Base-by-base conservation (phyloP, 2,797 vertebrate species). In the Telmatherina bonti region DNA sequence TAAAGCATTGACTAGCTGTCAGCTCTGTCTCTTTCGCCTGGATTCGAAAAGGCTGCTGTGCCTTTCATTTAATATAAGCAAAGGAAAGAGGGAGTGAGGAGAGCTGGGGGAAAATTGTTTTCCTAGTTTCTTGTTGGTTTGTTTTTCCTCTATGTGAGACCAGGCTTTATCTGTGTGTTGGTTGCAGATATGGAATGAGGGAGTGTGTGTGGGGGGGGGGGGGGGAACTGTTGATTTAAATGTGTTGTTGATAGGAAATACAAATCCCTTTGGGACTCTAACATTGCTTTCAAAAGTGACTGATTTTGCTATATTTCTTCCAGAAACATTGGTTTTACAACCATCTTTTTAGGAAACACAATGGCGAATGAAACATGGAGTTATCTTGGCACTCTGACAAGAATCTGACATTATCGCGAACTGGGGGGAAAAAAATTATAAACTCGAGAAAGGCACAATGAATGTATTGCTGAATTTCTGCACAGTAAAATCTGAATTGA, bases 1-100 rank as follows among this genome's bases (percentile, higher is more conserved):
- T 88, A 75, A 91, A 92, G 92, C 93, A 95, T 92, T 92, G 94
- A 94, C 91, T 92, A 85, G 90, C 93, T 94, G 93, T 94, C 94
- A 93, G 92, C 89, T 86, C 86, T 77, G 85, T 89, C 89, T 90
- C 84, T 87, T 85, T 88, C 74, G 84, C 83, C 72, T 62, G 82
- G 87, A 91, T 88, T 91, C 70, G 74, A 87, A 90, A 89, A 88
- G 86, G 87, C 88, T 82, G 79, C 86, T 78, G 88, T 65, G 85
- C 88, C 86, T 91, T 93, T 93, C 90, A 93, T 93, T 92, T 89
- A 90, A 83, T 88, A 84, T 76, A 81, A 88, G 88, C 86, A 87
- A 89, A 91, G 76, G 75, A 53, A 88, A 81, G 64, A 69, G 81
- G 68, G 82, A 78, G 71, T 24, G 71, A 24, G 63, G 45, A 51